Evolutionary conservation across 2,888 invertebrate genomes (phyloP), one percentile per base, ranked within the genome.

Genomic region (Opisthograptis luteolata): DNA sequence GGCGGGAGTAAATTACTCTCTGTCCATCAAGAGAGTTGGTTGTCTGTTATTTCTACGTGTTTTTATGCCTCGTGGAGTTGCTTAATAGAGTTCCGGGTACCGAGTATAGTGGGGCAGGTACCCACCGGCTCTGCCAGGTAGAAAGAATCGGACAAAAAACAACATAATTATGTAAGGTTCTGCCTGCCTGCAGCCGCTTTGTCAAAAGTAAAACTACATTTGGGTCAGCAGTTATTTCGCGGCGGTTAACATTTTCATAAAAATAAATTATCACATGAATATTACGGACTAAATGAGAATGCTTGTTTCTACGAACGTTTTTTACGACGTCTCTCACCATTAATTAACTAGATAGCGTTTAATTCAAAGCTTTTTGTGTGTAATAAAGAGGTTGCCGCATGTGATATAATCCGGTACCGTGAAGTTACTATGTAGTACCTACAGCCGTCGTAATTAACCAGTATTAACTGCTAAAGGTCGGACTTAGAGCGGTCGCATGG

Each of bases 41-140:
- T 67, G 69, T 69, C 69, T 77, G 73, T 76, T 77, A 79, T 81
- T 81, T 77, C 73, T 74, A 73, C 71, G 59, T 60, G 70, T 79
- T 83, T 81, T 84, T 84, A 83, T 82, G 83, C 74, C 74, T 73
- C 76, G 78, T 73, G 73, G 79, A 80, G 76, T 76, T 72, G 73
- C 68, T 82, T 86, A 87, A 87, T 86, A 78, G 79, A 79, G 84
- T 87, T 87, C 85, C 83, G 86, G 82, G 81, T 81, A 83, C 78
- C 79, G 79, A 73, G 70, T 75, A 77, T 70, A 68, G 73, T 73
- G 72, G 72, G 71, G 74, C 87, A 85, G 86, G 86, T 87, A 86
- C 72, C 58, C 55, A 35, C 24, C 73, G 59, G 62, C 52, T 45
- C 64, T 14, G 57, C 68, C 84, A 84, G 86, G 85, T 84, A 85